Evolutionary conservation across 1,140 invertebrate genomes (phyloP).

Genomic region (Harpegnathos saltator): DNA sequence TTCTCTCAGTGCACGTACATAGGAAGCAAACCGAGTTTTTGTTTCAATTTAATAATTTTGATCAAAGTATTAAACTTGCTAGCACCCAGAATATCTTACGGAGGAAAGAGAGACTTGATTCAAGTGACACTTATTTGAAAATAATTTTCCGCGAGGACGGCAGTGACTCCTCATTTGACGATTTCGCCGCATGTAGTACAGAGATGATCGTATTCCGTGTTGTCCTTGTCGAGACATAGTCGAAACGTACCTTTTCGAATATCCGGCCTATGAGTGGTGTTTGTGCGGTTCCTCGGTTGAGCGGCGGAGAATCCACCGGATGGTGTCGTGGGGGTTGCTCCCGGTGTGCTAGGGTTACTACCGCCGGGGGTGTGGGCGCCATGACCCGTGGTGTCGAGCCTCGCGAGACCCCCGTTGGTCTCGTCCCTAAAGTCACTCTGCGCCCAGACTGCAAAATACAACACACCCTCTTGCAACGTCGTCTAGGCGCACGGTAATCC

Average conservation of each 20-base stretch:
- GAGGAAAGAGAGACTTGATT: too few species aligned
- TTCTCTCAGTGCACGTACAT: too few species aligned
- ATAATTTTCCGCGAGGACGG: too few species aligned
- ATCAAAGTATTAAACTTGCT: too few species aligned
- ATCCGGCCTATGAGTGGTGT: conserved; percentile 78
- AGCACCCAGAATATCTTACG: too few species aligned
- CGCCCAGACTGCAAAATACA: conserved; percentile 92
- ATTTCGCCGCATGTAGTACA: background rate
- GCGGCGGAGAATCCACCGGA: conserved; percentile 86
- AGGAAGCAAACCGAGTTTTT: too few species aligned
- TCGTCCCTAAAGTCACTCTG: conserved; percentile 93
- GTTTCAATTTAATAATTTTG: too few species aligned
- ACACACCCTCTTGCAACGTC: conserved; percentile 80
- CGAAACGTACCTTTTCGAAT: conserved; percentile 81
- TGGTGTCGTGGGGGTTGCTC: conserved; percentile 86
- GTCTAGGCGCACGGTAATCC: conserved; percentile 63
- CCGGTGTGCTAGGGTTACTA: conserved; percentile 88
- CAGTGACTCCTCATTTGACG: background rate
- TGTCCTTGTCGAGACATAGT: background rate
- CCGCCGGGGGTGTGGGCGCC: conserved; percentile 83
- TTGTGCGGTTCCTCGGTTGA: conserved; percentile 80
- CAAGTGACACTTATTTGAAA: too few species aligned
- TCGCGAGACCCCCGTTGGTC: conserved; percentile 87
- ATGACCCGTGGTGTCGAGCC: conserved; percentile 82
- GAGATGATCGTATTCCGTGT: background rate